These are phyloP conservation scores for Drosophila trichaetosa DNA, from an alignment of 2,888 invertebrate genomes.

Conservation along the genomic window DNA sequence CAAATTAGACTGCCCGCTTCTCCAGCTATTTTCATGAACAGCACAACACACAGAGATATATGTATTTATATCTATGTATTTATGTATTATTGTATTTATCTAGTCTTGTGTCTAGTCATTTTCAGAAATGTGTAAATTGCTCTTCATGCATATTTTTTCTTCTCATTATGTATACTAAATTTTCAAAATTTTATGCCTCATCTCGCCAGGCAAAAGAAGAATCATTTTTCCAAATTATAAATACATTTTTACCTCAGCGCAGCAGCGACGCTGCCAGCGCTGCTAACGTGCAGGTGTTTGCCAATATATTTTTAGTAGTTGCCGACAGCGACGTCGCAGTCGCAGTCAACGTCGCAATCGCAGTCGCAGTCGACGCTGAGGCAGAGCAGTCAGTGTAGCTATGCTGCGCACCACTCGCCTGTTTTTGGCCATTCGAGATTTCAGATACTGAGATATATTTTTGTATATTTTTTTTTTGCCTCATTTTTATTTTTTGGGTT, in stretches of 20 bases:
- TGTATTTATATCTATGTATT: not conserved
- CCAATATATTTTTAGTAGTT: conserved; percentile 70
- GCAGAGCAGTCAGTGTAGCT: conserved; percentile 19
- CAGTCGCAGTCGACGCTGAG: conserved; percentile 3
- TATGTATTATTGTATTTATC: not conserved
- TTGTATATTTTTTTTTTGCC: conserved; percentile 20
- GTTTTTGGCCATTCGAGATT: conserved; percentile 43
- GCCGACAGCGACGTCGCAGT: conserved; percentile 9
- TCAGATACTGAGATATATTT: conserved; percentile 37
- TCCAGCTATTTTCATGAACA: conserved; percentile 27
- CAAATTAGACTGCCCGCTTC: conserved; percentile 36
- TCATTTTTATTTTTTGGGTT: conserved; percentile 15
- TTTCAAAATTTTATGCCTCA: conserved; percentile 5
- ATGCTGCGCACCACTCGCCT: conserved; percentile 73
- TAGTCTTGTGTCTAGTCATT: conserved; percentile 46
- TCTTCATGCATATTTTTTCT: conserved; percentile 50
- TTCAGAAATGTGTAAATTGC: conserved; percentile 73
- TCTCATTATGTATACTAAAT: conserved; percentile 28
- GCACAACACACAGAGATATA: conserved; percentile 1
- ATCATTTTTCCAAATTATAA: conserved; percentile 77
- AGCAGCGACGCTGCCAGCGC: conserved; percentile 35
- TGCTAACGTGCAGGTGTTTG: conserved; percentile 66
- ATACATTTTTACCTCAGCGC: conserved; percentile 77
- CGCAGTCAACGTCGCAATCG: conserved; percentile 6
- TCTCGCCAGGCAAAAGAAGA: conserved; percentile 37